A percentile compares a stretch with the other conserved stretches of the same genome.
These are phyloP conservation scores for Metellina segmentata DNA, from an alignment of 2,888 invertebrate species.

Conservation along the genomic window DNA sequence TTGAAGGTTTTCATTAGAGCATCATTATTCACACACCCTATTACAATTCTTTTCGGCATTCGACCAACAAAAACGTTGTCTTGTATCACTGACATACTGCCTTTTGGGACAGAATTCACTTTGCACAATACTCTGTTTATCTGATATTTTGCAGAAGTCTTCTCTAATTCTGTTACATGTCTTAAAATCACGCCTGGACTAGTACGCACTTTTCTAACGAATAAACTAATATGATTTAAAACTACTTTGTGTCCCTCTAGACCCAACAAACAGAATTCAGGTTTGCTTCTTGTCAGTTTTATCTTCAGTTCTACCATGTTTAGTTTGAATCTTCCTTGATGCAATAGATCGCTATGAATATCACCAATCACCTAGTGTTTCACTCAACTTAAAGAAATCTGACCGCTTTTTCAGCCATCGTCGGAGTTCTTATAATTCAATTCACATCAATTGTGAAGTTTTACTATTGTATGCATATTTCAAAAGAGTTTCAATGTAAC, in stretches of 20 bases:
- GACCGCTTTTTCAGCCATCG: no score
- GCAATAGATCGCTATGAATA: slow-evolving; percentile 66
- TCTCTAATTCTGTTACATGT: slow-evolving; percentile 22
- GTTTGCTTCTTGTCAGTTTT: slow-evolving; percentile 64
- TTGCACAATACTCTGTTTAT: slow-evolving; percentile 29
- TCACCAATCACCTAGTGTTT: no score
- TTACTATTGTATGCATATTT: no score
- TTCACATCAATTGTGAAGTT: no score
- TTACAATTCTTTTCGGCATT: slow-evolving; percentile 78
- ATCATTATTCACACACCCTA: slow-evolving; percentile 78
- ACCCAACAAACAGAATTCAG: slow-evolving; percentile 68
- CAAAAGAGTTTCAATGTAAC: no score
- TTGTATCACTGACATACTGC: slow-evolving; percentile 78
- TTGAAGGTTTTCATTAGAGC: slow-evolving; percentile 1
- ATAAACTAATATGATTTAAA: no score
- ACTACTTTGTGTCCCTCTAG: no score
- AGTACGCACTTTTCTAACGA: no score
- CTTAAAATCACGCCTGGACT: no score
- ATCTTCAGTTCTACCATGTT: slow-evolving; percentile 39
- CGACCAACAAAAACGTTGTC: slow-evolving; percentile 78
- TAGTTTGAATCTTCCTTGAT: slow-evolving; percentile 55
- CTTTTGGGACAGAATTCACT: not conserved
- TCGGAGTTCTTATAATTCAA: no score
- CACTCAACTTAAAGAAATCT: no score
- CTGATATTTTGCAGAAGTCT: slow-evolving; percentile 29